Percentiles rank a stretch among this genome's conserved stretches.
Evolutionary conservation across 2,113 vertebrate genomes (phyloP).

Genomic region (Amblyornis subalaris): DNA sequence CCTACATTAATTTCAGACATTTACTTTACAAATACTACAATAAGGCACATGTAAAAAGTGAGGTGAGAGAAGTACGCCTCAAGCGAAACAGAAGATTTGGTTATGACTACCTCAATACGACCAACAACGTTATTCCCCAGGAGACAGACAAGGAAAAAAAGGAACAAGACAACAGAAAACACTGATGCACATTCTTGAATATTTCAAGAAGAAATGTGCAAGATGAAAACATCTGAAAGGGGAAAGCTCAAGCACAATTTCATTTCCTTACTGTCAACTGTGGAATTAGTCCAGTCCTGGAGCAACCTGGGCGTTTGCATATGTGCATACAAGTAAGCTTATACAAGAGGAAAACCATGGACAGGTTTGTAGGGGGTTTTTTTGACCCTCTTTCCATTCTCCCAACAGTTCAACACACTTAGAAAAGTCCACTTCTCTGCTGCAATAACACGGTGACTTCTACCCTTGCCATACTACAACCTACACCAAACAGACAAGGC

Average conservation of each 20-base stretch:
- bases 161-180: neutral
- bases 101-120: neutral
- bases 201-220: neutral
- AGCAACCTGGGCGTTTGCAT: neutral
- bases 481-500: neutral
- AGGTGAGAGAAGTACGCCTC: neutral
- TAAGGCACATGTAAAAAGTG: neutral
- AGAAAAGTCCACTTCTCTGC: neutral
- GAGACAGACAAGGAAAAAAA: neutral
- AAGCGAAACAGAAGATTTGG: neutral
- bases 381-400: neutral
- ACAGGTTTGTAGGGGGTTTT: neutral
- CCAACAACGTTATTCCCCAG: constrained; percentile 18
- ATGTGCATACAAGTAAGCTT: neutral
- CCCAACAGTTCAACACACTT: neutral
- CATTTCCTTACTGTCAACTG: neutral
- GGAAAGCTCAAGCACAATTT: neutral
- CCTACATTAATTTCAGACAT: neutral
- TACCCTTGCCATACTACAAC: fast-evolving
- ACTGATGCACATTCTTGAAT: neutral
- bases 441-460: neutral
- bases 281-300: neutral
- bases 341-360: neutral
- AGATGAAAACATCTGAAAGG: neutral
- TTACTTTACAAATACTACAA: neutral